A percentile compares a stretch with the other conserved stretches of the same genome.
These are phyloP conservation scores for Sycophaga agraensis DNA, from an alignment of 1,140 invertebrate species.

Conservation along the genomic window DNA sequence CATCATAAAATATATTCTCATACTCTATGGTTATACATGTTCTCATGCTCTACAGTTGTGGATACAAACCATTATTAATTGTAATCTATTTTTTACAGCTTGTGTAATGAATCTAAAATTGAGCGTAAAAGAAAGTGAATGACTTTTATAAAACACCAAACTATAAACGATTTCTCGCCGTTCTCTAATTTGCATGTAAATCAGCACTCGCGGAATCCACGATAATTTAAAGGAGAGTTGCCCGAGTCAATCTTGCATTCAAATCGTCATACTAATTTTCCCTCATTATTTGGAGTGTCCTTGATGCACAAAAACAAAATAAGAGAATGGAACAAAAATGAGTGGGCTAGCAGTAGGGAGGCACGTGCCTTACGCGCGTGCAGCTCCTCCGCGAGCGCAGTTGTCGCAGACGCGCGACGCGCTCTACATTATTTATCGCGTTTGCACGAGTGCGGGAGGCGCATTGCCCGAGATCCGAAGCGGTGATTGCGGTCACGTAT, in stretches of 20 bases:
- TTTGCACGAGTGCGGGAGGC: neutral
- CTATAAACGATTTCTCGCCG: neutral
- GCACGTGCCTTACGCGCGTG: neutral
- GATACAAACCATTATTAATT: too few relatives aligned
- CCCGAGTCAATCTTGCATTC: conserved; percentile 5
- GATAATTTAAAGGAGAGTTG: too few relatives aligned
- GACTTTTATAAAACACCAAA: too few relatives aligned
- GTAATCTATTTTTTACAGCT: too few relatives aligned
- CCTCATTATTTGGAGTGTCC: conserved; percentile 7
- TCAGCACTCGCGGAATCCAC: too few relatives aligned
- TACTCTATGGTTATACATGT: too few relatives aligned
- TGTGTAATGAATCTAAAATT: too few relatives aligned
- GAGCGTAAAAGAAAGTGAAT: too few relatives aligned
- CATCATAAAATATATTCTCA: too few relatives aligned
- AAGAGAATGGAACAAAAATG: too few relatives aligned
- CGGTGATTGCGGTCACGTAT: conserved; percentile 42
- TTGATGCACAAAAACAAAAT: conserved; percentile 13
- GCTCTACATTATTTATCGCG: conserved; percentile 12
- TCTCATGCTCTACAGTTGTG: too few relatives aligned
- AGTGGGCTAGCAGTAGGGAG: too few relatives aligned
- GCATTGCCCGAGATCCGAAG: conserved; percentile 41
- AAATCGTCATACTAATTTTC: conserved; percentile 1
- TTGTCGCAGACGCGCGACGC: neutral
- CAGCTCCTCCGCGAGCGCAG: neutral
- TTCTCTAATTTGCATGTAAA: neutral